phyloP scores from a whole-genome alignment of 1,140 invertebrate species.

The Harlomillsia oculata region DNA sequence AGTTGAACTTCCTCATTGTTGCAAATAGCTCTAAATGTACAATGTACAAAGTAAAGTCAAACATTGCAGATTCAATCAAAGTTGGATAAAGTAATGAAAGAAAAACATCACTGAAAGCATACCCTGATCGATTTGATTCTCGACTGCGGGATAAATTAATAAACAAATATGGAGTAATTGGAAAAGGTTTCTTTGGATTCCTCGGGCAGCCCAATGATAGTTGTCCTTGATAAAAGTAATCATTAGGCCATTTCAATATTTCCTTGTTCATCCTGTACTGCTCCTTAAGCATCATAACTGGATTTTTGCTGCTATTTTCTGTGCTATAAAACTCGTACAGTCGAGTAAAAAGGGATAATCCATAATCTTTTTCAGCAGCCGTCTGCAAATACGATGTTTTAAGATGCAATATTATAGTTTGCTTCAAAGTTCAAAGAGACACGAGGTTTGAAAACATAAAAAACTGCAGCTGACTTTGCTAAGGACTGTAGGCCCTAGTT shows the following conservation, averaged over 20 bases:
- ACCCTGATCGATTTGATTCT: too few relatives aligned
- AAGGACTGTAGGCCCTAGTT: slow-evolving; percentile 70
- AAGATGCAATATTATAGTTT: too few relatives aligned
- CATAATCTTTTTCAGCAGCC: slow-evolving; percentile 50
- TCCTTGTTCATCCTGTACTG: slow-evolving; percentile 83
- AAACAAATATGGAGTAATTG: slow-evolving; percentile 47
- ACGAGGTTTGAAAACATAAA: not conserved
- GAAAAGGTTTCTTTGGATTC: slow-evolving; percentile 26
- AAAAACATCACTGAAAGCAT: too few relatives aligned
- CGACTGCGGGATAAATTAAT: slow-evolving; percentile 44
- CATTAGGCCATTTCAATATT: slow-evolving; percentile 63
- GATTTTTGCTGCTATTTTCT: slow-evolving; percentile 18
- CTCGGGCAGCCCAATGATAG: slow-evolving; percentile 43
- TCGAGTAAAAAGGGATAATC: slow-evolving; percentile 56
- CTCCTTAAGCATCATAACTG: slow-evolving; percentile 52
- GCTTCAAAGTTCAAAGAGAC: too few relatives aligned
- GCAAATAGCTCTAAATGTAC: too few relatives aligned
- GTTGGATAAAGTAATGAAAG: too few relatives aligned
- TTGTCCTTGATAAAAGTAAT: slow-evolving; percentile 60
- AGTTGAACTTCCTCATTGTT: too few relatives aligned
- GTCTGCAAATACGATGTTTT: slow-evolving; percentile 41
- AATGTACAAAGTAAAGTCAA: too few relatives aligned
- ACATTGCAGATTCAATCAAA: too few relatives aligned
- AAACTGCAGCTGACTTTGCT: slow-evolving; percentile 53
- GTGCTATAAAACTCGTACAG: slow-evolving; percentile 44